These are phyloP conservation scores for Myotis planiceps DNA, from an alignment of 2,797 vertebrate species.

Conservation along the genomic window DNA sequence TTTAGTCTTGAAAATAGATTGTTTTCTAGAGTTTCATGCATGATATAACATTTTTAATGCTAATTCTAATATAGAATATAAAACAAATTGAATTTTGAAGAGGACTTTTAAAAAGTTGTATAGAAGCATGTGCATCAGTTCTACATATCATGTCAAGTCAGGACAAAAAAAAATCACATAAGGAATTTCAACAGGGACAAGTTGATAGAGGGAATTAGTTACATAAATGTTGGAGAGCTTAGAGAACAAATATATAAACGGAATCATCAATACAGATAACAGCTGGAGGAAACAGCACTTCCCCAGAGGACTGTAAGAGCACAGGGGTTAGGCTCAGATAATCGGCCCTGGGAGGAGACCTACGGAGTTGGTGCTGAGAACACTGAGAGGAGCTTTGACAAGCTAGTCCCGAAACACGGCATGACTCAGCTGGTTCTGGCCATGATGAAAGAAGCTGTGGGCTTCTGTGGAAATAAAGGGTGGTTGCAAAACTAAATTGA, in stretches of 20 bases:
- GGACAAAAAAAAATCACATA: not conserved
- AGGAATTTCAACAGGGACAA: not conserved
- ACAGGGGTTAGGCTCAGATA: not conserved
- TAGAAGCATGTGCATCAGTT: not conserved
- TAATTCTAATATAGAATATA: not conserved
- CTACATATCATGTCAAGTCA: not conserved
- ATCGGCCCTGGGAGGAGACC: not conserved
- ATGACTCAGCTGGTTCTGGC: not conserved
- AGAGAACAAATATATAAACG: not conserved
- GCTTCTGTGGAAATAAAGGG: not conserved
- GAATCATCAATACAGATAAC: not conserved
- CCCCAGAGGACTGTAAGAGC: not conserved
- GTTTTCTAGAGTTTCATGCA: not conserved
- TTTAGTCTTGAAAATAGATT: not conserved
- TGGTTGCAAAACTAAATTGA: not conserved
- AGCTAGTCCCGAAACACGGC: accelerated
- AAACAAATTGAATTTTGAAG: not conserved
- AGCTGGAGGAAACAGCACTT: not conserved
- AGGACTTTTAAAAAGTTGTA: not conserved
- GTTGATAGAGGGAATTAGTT: not conserved
- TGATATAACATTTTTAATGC: not conserved
- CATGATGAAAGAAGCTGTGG: not conserved
- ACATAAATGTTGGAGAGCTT: not conserved
- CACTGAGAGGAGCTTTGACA: not conserved
- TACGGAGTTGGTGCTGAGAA: no score